Base-by-base conservation (phyloP, 2,797 vertebrate species). In the Microctenopoma steveboyesi region DNA sequence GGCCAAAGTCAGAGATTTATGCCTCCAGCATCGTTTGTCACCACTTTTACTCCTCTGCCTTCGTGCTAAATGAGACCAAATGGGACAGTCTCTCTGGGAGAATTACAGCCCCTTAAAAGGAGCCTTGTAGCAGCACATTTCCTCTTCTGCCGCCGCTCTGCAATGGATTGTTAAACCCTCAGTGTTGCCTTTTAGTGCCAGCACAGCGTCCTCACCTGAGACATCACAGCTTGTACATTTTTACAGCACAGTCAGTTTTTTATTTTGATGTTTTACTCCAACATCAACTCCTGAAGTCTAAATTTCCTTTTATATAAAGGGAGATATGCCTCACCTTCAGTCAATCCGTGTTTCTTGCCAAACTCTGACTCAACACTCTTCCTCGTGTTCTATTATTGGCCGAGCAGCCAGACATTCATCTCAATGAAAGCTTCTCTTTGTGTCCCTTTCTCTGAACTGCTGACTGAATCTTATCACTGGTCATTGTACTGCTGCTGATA, bases 331-430 rank as follows among this genome's bases (percentile, higher is more conserved):
- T 56, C 59, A 78, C 78, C 83, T 80, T 78, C 10, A 78, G 74
- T 80, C 86, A 69, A 79, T 61, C 33, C 22, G 8, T 57, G 63
- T 69, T 54, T 50, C 42, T 39, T 47, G 68, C 73, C 67, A 75
- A 83, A 28, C 1, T 71, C 79, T 87, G 83, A 87, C 60, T 87
- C 72, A 11, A 1, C 73, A 15, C 4, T 12, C 42, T n/a, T 8
- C 63, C 40, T 59, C 50, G 27, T 51, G 13, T 28, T 74, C 68
- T 14, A 16, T 78, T 78, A 74, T 70, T 25, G 2, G 28, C 45
- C 37, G 0, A 28, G 48, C 65, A 42, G 67, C 18, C 55, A 47
- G 64, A 76, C 63, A 60, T 74, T 70, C 18, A 70, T 86, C 77
- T 88, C 56, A 77, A 59, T 77, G 62, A 73, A 74, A 76, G 78